Percentiles rank a stretch among this genome's conserved stretches.
Evolutionary conservation across 2,113 vertebrate species (phyloP).

Genomic region (Pungitius pungitius): DNA sequence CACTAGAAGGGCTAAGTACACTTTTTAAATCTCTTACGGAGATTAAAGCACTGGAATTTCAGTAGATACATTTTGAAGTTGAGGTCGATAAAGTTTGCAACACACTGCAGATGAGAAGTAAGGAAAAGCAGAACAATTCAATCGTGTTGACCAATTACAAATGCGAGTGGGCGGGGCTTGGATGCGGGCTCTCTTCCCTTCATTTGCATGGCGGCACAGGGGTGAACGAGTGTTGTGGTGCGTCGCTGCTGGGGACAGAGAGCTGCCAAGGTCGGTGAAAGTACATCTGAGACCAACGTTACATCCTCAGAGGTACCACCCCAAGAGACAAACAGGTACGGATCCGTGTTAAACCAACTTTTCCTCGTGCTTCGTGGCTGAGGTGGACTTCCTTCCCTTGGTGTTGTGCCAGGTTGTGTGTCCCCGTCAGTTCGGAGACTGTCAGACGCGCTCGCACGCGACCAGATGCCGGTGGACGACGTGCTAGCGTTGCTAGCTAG

Average conservation of each 20-base stretch:
- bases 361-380: neutral
- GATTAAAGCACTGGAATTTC: neutral
- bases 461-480: constrained; percentile 63
- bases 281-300: constrained; percentile 4
- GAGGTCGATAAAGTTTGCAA: neutral
- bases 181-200: neutral
- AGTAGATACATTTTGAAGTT: neutral
- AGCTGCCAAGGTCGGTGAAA: constrained; percentile 52
- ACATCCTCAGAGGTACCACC: constrained; percentile 1
- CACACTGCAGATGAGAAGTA: neutral
- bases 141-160: constrained; percentile 70
- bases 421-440: constrained; percentile 46
- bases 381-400: neutral
- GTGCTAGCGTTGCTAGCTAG: constrained; percentile 55
- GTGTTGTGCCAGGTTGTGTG: constrained; percentile 28
- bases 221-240: constrained; percentile 58
- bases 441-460: constrained; percentile 68
- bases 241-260: constrained; percentile 51
- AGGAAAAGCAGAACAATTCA: neutral
- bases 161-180: constrained; percentile 28
- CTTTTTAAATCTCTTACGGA: neutral
- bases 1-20: neutral
- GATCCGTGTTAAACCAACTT: constrained; percentile 13
- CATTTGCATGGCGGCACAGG: constrained; percentile 33
- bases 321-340: constrained; percentile 54